A percentile compares a stretch with the other conserved stretches of the same genome.
Conservation (phyloP, 1,140 invertebrate genomes). For the Tyrophagus putrescentiae region DNA sequence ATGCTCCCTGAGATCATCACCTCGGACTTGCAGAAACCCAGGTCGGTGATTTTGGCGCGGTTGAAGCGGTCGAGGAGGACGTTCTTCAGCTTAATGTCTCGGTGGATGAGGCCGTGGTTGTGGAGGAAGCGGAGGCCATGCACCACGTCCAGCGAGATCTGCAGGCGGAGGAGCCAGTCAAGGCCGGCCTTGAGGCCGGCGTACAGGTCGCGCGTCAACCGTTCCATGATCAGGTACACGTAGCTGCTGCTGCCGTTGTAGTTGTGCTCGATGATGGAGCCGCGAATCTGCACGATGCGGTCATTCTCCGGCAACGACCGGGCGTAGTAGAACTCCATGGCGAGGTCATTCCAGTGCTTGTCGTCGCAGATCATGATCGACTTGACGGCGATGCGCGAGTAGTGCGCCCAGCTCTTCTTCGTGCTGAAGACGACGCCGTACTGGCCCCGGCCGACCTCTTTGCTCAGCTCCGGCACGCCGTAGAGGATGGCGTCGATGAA, state of each 20-base stretch:
- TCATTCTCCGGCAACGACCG: conserved; percentile 66
- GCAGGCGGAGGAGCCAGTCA: conserved; percentile 47
- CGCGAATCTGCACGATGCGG: conserved; percentile 58
- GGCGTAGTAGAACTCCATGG: conserved; percentile 79
- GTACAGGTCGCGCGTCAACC: conserved; percentile 58
- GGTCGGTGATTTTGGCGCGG: conserved; percentile 67
- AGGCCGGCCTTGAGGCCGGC: conserved; percentile 57
- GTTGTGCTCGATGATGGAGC: conserved; percentile 65
- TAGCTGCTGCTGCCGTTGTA: conserved; percentile 49
- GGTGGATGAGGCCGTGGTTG: conserved; percentile 62
- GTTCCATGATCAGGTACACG: conserved; percentile 60
- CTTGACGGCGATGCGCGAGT: conserved; percentile 65
- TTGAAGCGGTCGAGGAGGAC: conserved; percentile 50
- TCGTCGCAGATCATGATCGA: conserved; percentile 78
- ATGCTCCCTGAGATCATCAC: conserved; percentile 74
- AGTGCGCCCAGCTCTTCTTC: conserved; percentile 52
- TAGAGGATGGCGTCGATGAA: conserved; percentile 58
- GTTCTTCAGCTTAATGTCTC: conserved; percentile 56
- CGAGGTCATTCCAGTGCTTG: conserved; percentile 76
- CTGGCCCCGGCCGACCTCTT: conserved; percentile 73
- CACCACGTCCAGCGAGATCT: conserved; percentile 64
- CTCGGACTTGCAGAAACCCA: conserved; percentile 79
- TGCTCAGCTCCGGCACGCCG: conserved; percentile 56
- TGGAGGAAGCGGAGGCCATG: conserved; percentile 73
- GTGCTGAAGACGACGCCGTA: conserved; percentile 82